Evolutionary conservation across 2,888 invertebrate genomes (phyloP).

Genomic region (Strigamia crassipes): DNA sequence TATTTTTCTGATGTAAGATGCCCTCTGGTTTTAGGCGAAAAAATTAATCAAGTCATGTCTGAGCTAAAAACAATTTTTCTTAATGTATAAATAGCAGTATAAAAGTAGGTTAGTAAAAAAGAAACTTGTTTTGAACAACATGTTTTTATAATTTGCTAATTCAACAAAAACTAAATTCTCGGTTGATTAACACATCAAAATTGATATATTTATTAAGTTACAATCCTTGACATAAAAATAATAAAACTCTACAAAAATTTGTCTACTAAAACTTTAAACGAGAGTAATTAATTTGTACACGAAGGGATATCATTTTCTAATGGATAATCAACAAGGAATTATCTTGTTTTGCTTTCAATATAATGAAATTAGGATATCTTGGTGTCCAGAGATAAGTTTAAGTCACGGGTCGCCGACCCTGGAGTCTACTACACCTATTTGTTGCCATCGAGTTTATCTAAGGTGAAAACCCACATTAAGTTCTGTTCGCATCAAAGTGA

Average conservation of each 20-base stretch:
- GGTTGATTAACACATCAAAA: not conserved
- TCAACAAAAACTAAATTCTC: not conserved
- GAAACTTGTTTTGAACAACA: not conserved
- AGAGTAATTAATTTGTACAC: not conserved
- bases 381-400: conserved; percentile 33
- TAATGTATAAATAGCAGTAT: too few species aligned
- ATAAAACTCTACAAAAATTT: not conserved
- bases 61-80: not conserved
- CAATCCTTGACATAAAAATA: conserved; percentile 1
- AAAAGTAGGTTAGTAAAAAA: not conserved
- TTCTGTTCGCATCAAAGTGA: conserved; percentile 30
- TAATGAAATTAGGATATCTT: conserved; percentile 19
- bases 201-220: not conserved
- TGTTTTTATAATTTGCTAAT: not conserved
- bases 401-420: not conserved
- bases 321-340: conserved; percentile 13
- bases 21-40: conserved; percentile 31
- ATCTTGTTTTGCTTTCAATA: conserved; percentile 18
- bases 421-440: conserved; percentile 24
- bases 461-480: conserved; percentile 39
- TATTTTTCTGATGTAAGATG: not conserved
- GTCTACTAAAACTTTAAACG: not conserved
- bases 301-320: not conserved
- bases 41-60: not conserved
- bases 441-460: conserved; percentile 30